Base-by-base conservation (phyloP, 2,797 vertebrate genomes). In the Vireo griseus region DNA sequence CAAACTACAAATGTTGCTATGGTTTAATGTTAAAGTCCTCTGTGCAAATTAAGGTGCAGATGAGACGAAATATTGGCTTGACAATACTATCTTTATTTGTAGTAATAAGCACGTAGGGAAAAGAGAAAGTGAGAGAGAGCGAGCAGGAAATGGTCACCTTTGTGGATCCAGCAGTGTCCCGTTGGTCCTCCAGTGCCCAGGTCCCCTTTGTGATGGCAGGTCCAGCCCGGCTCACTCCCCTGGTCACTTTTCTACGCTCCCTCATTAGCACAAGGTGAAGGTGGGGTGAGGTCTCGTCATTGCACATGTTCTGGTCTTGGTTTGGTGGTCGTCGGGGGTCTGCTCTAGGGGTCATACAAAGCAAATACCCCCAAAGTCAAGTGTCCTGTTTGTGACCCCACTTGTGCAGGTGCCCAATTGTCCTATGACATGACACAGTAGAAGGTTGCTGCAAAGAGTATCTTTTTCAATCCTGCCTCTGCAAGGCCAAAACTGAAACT, bases 231-330 rank as follows among this genome's bases (percentile, higher is more conserved):
- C 20, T 69, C 48, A 13, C 24, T 33, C 48, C 16, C 11, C 2
- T 9, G 5, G 25, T 18, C 0, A 1, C 29, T 68, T 61, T 69
- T 35, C 31, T 55, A 4, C 0, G 0, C 11, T 35, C 29, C 17
- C 17, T 48, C 40, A 17, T 21, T 14, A 40, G 33, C 40, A 14
- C 0, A 1, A 40, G 31, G 26, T 25, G 25, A 62, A 40, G 48
- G 35, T 40, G 15, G 18, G 14, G 21, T 0, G 1, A 15, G 35
- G 5, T 48, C 35, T 69, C 4, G 1, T 29, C 9, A 1, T 35
- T n/a, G 59, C 35, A 8, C 11, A 7, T 20, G 11, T 47, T 55
- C 5, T 25, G 14, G 8, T 55, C 35, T 29, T 54, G 21, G 21
- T 62, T 55, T 69, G 42, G 31, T 71, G 35, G 14, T 48, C 2